A percentile compares a stretch with the other conserved stretches of the same genome.
Conservation (phyloP, 2,888 invertebrate species). For the Eupithecia subumbrata region DNA sequence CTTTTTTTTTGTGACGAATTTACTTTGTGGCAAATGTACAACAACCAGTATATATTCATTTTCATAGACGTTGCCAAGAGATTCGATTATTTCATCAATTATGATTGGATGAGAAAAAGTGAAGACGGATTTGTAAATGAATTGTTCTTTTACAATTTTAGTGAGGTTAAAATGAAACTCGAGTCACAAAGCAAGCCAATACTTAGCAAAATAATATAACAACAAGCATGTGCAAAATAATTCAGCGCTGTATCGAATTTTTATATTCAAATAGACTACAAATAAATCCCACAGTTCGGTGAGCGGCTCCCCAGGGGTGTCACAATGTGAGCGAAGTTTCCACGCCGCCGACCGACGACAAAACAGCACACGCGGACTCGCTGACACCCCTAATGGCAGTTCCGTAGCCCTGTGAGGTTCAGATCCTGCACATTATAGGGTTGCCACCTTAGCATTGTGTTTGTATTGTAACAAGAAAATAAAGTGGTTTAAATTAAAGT, state of each 20-base stretch:
- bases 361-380: constrained; percentile 61
- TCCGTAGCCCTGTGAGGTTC: constrained; percentile 56
- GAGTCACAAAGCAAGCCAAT: not conserved
- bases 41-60: too few relatives aligned
- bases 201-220: not conserved
- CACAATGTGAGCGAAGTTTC: constrained; percentile 70
- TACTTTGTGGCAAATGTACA: too few relatives aligned
- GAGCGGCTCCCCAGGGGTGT: constrained; percentile 68
- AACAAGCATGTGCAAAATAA: constrained; percentile 14
- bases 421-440: constrained; percentile 52
- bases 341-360: constrained; percentile 69
- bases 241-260: constrained; percentile 24
- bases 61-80: too few relatives aligned
- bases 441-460: constrained; percentile 28
- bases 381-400: constrained; percentile 72
- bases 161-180: too few relatives aligned
- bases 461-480: not conserved
- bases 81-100: too few relatives aligned
- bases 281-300: constrained; percentile 51
- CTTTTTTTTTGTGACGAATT: too few relatives aligned
- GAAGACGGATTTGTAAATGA: too few relatives aligned
- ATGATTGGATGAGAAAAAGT: too few relatives aligned
- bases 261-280: constrained; percentile 45
- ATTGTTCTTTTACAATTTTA: too few relatives aligned
- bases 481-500: not conserved